Conservation (phyloP, 2,888 invertebrate species). For the Polyploca ridens region DNA sequence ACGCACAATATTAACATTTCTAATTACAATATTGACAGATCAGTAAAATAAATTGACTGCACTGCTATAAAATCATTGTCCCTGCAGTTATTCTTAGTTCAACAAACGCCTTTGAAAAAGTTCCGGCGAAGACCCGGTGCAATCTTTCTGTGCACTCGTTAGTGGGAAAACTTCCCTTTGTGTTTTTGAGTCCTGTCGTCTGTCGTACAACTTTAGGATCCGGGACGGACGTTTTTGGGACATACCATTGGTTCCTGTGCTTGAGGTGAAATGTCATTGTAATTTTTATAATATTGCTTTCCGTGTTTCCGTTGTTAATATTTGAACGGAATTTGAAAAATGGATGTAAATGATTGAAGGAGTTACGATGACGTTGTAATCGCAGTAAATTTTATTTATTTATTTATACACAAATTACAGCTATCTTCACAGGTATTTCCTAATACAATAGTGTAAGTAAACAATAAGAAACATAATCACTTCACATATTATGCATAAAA, state of each 20-base stretch:
- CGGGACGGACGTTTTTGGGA: background rate
- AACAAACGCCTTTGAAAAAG: constrained; percentile 38
- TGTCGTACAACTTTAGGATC: background rate
- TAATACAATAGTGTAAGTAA: too few relatives aligned
- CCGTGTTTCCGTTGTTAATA: too few relatives aligned
- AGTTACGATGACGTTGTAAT: too few relatives aligned
- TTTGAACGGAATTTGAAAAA: too few relatives aligned
- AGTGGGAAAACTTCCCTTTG: constrained; percentile 26
- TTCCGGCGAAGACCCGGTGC: constrained; percentile 28
- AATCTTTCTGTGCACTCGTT: constrained; percentile 32
- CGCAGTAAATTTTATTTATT: too few relatives aligned
- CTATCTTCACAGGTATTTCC: too few relatives aligned
- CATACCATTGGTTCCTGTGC: background rate
- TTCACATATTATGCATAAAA: too few relatives aligned
- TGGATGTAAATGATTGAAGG: too few relatives aligned
- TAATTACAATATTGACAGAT: background rate
- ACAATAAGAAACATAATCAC: too few relatives aligned
- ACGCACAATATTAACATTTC: too few relatives aligned
- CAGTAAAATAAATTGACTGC: background rate
- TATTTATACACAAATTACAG: too few relatives aligned
- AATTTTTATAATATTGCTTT: background rate
- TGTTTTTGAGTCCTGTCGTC: constrained; percentile 10
- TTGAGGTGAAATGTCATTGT: constrained; percentile 10
- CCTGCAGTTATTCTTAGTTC: constrained; percentile 3
- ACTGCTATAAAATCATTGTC: background rate